Evolutionary conservation across 2,888 invertebrate genomes (phyloP).

Genomic region (Calameuta pallipes): DNA sequence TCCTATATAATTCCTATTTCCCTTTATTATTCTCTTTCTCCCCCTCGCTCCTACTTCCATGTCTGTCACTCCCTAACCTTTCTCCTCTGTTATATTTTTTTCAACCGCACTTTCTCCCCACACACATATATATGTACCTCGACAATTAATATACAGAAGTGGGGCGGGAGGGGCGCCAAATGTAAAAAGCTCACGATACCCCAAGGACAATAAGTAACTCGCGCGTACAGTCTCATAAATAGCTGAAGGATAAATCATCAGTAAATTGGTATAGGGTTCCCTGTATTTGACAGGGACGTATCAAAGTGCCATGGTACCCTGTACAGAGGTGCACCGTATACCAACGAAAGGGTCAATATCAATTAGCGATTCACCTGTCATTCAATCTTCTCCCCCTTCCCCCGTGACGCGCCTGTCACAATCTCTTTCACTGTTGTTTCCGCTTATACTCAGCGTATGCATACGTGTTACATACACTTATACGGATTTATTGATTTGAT

Average conservation of each 20-base stretch:
- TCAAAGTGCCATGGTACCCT: not conserved
- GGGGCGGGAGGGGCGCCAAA: not conserved
- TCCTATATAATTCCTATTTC: not conserved
- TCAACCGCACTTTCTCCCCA: not conserved
- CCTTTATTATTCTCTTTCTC: not conserved
- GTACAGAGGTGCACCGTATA: not conserved
- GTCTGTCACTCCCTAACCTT: not conserved
- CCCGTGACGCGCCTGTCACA: not conserved
- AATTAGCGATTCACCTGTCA: not conserved
- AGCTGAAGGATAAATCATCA: not conserved
- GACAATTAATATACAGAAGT: not conserved
- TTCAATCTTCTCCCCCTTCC: not conserved
- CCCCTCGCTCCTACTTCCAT: not conserved
- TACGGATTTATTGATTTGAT: not conserved
- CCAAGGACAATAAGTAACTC: not conserved
- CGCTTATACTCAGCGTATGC: not conserved
- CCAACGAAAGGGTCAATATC: not conserved
- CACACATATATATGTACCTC: too few relatives aligned
- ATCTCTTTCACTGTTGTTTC: not conserved
- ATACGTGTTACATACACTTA: not conserved
- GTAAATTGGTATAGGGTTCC: not conserved
- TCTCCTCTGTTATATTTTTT: not conserved
- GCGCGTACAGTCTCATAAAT: not conserved
- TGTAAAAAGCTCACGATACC: not conserved
- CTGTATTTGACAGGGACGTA: not conserved